phyloP scores from a whole-genome alignment of 1,140 invertebrate species.

The Dryas iulia region DNA sequence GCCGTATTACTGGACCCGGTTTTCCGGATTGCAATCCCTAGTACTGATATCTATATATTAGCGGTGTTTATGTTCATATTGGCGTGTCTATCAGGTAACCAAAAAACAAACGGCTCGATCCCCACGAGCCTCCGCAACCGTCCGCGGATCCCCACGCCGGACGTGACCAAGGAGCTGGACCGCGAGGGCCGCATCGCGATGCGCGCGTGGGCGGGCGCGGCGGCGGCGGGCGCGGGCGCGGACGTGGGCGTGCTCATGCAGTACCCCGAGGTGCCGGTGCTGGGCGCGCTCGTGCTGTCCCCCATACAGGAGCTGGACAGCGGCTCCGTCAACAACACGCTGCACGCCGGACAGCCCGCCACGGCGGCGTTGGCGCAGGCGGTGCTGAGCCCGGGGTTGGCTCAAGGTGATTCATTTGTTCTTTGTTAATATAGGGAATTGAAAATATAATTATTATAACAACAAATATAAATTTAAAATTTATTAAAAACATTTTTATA shows the following conservation, averaged over 20 bases:
- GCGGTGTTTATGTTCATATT: neutral
- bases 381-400: constrained; percentile 83
- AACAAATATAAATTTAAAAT: neutral
- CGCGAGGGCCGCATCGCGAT: constrained; percentile 83
- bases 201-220: constrained; percentile 82
- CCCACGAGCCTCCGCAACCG: constrained; percentile 86
- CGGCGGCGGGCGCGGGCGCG: constrained; percentile 83
- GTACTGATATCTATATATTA: neutral
- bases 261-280: constrained; percentile 85
- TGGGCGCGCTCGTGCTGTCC: constrained; percentile 87
- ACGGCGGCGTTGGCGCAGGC: constrained; percentile 86
- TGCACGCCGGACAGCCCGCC: constrained; percentile 84
- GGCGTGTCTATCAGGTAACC: constrained; percentile 81
- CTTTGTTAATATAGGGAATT: neutral
- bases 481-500: neutral
- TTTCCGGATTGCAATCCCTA: too few species aligned
- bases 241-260: constrained; percentile 84
- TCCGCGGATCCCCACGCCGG: constrained; percentile 92
- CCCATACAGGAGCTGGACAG: constrained; percentile 89
- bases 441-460: neutral
- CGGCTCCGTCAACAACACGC: constrained; percentile 84
- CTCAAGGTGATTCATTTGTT: constrained; percentile 33
- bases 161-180: constrained; percentile 89
- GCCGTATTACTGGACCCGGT: too few species aligned
- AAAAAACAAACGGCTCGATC: constrained; percentile 85